Evolutionary conservation across 2,797 vertebrate species (phyloP).

Genomic region (Typhlichthys subterraneus): DNA sequence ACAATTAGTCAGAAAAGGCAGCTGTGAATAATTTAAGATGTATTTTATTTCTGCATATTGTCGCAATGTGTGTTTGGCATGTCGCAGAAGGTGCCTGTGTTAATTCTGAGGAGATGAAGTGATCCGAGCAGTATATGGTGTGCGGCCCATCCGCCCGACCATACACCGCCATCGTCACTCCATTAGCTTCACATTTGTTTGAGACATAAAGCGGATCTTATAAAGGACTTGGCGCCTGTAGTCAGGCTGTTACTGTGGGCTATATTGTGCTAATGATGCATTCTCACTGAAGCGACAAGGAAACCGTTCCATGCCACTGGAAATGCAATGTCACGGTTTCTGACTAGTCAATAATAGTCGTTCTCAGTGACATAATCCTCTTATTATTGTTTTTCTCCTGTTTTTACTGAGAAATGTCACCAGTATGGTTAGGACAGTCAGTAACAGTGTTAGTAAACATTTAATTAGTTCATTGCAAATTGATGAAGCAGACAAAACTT

Average conservation of each 20-base stretch:
- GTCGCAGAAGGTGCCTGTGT: conserved; percentile 68
- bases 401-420: too few relatives aligned
- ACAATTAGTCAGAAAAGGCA: conserved; percentile 74
- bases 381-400: neutral
- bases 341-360: neutral
- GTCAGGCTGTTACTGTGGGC: neutral
- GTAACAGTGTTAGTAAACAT: too few relatives aligned
- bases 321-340: neutral
- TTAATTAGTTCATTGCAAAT: too few relatives aligned
- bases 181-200: conserved; percentile 58
- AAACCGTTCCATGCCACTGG: conserved; percentile 7
- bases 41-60: conserved; percentile 73
- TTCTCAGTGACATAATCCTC: neutral
- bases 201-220: conserved; percentile 32
- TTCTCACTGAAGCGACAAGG: conserved; percentile 29
- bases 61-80: conserved; percentile 68
- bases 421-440: too few relatives aligned
- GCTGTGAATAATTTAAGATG: conserved; percentile 76
- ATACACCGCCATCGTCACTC: conserved; percentile 45
- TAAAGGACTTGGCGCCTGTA: conserved; percentile 17
- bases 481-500: too few relatives aligned
- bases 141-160: conserved; percentile 29
- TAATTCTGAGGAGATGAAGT: conserved; percentile 65
- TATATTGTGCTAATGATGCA: conserved; percentile 38
- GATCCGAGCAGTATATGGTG: conserved; percentile 49